These are phyloP conservation scores for Drosophila prolongata DNA, from an alignment of 2,888 invertebrate species.

Conservation along the genomic window DNA sequence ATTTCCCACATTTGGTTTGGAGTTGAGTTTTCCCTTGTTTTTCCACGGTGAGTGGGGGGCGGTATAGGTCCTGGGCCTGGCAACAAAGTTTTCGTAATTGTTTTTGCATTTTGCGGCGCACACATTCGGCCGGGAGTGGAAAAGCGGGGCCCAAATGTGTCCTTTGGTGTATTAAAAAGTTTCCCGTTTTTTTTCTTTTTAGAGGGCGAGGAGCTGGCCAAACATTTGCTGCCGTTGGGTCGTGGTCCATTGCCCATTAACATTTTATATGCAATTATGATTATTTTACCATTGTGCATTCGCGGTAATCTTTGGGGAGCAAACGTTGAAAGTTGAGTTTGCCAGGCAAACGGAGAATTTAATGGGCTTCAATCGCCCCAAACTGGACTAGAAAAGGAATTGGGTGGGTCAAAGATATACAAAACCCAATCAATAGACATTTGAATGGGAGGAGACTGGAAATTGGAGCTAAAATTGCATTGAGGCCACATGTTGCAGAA, in stretches of 20 bases:
- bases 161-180: slow-evolving; percentile 81
- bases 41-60: slow-evolving; percentile 16
- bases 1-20: slow-evolving; percentile 68
- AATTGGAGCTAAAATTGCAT: neutral
- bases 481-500: slow-evolving; percentile 36
- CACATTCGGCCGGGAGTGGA: slow-evolving; percentile 44
- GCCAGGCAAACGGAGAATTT: slow-evolving; percentile 49
- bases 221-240: slow-evolving; percentile 34
- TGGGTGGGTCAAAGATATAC: neutral
- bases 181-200: slow-evolving; percentile 45
- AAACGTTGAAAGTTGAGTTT: slow-evolving; percentile 55
- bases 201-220: slow-evolving; percentile 19
- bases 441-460: neutral
- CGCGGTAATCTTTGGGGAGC: slow-evolving; percentile 79
- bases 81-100: slow-evolving; percentile 80
- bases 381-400: neutral
- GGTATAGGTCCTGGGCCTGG: slow-evolving; percentile 18
- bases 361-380: slow-evolving; percentile 49
- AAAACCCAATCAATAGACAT: slow-evolving; percentile 28
- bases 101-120: slow-evolving; percentile 76
- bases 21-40: slow-evolving; percentile 54
- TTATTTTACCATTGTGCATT: slow-evolving; percentile 81
- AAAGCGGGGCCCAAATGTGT: slow-evolving; percentile 72
- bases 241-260: slow-evolving; percentile 77
- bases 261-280: slow-evolving; percentile 80